Percentiles rank a stretch among this genome's conserved stretches.
These are phyloP conservation scores for Cairina moschata DNA, from an alignment of 2,113 vertebrate species.

Conservation along the genomic window DNA sequence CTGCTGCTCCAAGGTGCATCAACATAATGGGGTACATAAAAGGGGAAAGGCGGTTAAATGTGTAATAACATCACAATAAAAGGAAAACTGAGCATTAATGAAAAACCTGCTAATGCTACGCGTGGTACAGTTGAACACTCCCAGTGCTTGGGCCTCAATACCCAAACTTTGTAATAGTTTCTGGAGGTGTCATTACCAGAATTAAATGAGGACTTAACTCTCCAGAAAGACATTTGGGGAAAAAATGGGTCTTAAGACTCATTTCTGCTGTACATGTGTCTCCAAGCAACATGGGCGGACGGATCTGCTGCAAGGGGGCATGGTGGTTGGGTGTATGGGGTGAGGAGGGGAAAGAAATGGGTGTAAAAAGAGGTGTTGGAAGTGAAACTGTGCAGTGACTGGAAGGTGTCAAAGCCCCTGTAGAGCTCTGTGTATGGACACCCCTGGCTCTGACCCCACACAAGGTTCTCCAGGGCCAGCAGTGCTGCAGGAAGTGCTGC, in stretches of 20 bases:
- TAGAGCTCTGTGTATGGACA: neutral
- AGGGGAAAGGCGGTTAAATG: constrained; percentile 51
- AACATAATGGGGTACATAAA: constrained; percentile 58
- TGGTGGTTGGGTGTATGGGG: rapidly evolving
- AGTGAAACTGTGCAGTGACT: neutral
- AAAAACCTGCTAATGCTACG: neutral
- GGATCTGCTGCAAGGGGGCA: neutral
- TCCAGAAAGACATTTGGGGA: neutral
- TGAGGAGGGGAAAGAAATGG: neutral
- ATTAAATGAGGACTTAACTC: constrained; percentile 10
- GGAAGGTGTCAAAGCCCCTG: neutral
- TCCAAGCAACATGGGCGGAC: neutral
- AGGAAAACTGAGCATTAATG: constrained; percentile 55
- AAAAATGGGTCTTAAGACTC: neutral
- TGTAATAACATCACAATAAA: constrained; percentile 58
- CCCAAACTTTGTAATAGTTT: constrained; percentile 23
- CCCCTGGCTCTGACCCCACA: neutral
- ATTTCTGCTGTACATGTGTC: neutral
- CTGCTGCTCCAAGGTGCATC: constrained; percentile 54
- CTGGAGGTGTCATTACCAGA: neutral
- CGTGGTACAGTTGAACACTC: neutral
- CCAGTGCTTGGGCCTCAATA: neutral
- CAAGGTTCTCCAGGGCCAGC: neutral
- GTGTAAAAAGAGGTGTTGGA: neutral
- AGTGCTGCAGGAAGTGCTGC: neutral